Evolutionary conservation across 1,140 invertebrate genomes (phyloP), one percentile per base, ranked within the genome.

Genomic region (Wasmannia auropunctata): DNA sequence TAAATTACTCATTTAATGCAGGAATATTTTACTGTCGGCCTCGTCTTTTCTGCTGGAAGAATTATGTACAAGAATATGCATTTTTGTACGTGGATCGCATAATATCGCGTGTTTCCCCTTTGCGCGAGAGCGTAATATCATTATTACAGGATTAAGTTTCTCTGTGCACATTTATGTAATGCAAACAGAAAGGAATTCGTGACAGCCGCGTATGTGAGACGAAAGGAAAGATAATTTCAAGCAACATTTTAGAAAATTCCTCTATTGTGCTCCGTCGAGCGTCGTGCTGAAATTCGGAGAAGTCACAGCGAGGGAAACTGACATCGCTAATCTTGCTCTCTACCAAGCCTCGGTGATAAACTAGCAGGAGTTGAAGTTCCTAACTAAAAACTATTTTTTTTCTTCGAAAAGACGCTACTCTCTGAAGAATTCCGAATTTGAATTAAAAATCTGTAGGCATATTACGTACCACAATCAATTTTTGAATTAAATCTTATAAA

Each of bases 191-290:
- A 81, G 37, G 28, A 74, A 83, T 34, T 72, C 16, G 28, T 31
- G 51, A 83, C 25, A 22, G 25, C 19, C 40, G 16, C n/a, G 16
- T 63, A 40, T 51, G 19, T 37, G 65, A 81, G 22, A 69, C 8
- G 14, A 16, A 80, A 54, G 22, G 14, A 25, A 56, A 46, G 51
- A 74, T 40, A 37, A 31, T n/a, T 83, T 72, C 37, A 40, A 31
- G 28, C n/a, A 37, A 58, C 25, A 58, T 83, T 31, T 83, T 74
- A 25, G 37, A 83, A 74, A 72, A 83, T 69, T 56, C n/a, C 14
- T 37, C 16, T 19, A 37, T 40, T 43, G 4, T 31, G 31, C 25
- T 74, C 11, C 11, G 51, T 58, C 11, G 19, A 70, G 25, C 22
- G 37, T 37, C 0, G 10, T 19, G n/a, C 4, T 72, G n/a, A 83